A percentile compares a stretch with the other conserved stretches of the same genome.
phyloP scores from a whole-genome alignment of 2,797 vertebrate species.

The Bryconaethiops microstoma region DNA sequence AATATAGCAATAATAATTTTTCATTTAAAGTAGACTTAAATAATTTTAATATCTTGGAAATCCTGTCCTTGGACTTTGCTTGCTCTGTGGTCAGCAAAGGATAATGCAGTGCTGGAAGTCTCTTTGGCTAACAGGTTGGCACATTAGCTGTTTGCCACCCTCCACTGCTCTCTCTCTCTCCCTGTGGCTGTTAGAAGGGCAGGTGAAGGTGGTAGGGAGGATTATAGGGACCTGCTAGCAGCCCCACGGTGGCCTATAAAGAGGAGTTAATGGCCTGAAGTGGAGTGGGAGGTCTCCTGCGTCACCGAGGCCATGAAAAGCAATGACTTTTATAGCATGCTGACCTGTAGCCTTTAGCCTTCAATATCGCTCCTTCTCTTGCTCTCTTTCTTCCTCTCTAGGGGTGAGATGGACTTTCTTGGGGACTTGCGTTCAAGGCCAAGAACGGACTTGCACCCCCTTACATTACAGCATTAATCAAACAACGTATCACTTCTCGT shows the following conservation, averaged over 20 bases:
- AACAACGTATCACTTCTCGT: too few species aligned
- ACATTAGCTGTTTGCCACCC: slow-evolving; percentile 36
- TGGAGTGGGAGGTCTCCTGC: slow-evolving; percentile 77
- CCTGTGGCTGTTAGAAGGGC: slow-evolving; percentile 69
- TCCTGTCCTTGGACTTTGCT: slow-evolving; percentile 7
- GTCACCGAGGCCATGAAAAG: slow-evolving; percentile 73
- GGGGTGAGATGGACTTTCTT: slow-evolving; percentile 60
- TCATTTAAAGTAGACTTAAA: too few species aligned
- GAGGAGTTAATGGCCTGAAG: slow-evolving; percentile 79
- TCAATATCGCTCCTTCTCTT: slow-evolving; percentile 63
- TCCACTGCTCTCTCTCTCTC: slow-evolving; percentile 27
- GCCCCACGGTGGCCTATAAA: slow-evolving; percentile 71
- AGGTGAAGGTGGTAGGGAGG: slow-evolving; percentile 74
- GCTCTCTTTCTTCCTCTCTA: slow-evolving; percentile 46
- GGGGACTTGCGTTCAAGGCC: too few species aligned
- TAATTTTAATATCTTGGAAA: neutral
- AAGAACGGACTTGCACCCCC: too few species aligned
- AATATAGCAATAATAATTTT: too few species aligned
- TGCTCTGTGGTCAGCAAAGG: neutral
- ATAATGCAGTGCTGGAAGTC: neutral
- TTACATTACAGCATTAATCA: too few species aligned
- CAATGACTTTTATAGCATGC: slow-evolving; percentile 80
- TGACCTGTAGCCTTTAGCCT: slow-evolving; percentile 68
- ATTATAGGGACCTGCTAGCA: slow-evolving; percentile 75
- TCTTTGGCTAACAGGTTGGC: slow-evolving; percentile 39